A percentile compares a stretch with the other conserved stretches of the same genome.
Evolutionary conservation across 2,797 vertebrate species (phyloP).

Genomic region (Echiichthys vipera): DNA sequence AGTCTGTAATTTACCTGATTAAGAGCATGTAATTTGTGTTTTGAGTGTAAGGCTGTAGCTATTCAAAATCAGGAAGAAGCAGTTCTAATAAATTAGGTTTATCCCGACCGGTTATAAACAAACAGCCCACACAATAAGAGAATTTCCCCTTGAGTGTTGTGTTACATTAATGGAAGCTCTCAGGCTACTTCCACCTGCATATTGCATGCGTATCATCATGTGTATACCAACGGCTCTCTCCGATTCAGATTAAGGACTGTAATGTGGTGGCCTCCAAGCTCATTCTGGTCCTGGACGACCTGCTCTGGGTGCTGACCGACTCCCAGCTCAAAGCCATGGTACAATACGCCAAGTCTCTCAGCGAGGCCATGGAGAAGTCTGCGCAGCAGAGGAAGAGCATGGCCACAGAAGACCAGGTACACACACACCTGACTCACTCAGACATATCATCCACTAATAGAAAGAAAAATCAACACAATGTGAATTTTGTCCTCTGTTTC

Average conservation of each 20-base stretch:
- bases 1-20: not conserved
- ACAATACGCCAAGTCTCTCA: slow-evolving; percentile 98
- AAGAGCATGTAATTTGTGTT: not conserved
- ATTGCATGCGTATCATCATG: no score
- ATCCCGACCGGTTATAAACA: not conserved
- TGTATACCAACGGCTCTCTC: slow-evolving; percentile 2
- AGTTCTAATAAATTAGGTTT: not conserved
- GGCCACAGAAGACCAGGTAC: slow-evolving; percentile 89
- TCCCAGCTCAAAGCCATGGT: slow-evolving; percentile 99
- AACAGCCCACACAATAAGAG: slow-evolving; percentile 1
- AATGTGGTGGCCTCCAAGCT: slow-evolving; percentile 98
- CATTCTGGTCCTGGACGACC: slow-evolving; percentile 94
- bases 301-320: slow-evolving; percentile 98
- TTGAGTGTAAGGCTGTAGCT: not conserved
- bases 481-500: not conserved
- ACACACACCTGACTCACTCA: not conserved
- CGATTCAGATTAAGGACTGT: slow-evolving; percentile 94
- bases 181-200: slow-evolving; percentile 17
- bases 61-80: not conserved
- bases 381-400: slow-evolving; percentile 97
- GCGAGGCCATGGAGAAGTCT: slow-evolving; percentile 98
- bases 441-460: not conserved
- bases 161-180: slow-evolving; percentile 21
- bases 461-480: not conserved
- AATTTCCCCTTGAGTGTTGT: not conserved